Percentiles rank a stretch among this genome's conserved stretches.
Conservation (phyloP, 2,888 invertebrate species). For the Oasisia sp. region DNA sequence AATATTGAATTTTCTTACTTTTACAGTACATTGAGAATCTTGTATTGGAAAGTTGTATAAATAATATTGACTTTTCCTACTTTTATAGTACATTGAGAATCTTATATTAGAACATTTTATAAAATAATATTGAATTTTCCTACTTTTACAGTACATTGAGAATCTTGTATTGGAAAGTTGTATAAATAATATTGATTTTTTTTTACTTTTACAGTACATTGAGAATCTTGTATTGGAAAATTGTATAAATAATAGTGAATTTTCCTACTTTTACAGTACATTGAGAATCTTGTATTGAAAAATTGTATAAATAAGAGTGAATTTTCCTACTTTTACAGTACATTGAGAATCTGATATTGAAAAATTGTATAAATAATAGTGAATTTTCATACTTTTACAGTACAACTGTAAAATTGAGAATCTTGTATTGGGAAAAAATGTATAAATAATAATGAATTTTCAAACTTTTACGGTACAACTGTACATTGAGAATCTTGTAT, state of each 20-base stretch:
- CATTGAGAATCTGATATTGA: slow-evolving; percentile 58
- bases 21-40: slow-evolving; percentile 64
- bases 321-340: slow-evolving; percentile 50
- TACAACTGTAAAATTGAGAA: neutral
- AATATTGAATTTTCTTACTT: neutral
- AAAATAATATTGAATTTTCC: neutral
- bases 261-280: neutral
- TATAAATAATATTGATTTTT: neutral
- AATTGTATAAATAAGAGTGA: neutral
- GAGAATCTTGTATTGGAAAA: slow-evolving; percentile 53
- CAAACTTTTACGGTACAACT: neutral
- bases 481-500: neutral
- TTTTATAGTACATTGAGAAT: slow-evolving; percentile 63
- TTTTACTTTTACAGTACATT: slow-evolving; percentile 56
- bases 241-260: too few species aligned
- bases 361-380: neutral
- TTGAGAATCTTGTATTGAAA: neutral
- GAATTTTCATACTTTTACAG: neutral
- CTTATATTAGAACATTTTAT: slow-evolving; percentile 40
- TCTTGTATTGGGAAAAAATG: neutral
- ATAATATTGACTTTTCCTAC: neutral
- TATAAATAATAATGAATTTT: neutral
- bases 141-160: neutral
- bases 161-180: slow-evolving; percentile 8
- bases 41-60: slow-evolving; percentile 31